Evolutionary conservation across 1,140 invertebrate genomes (phyloP), one percentile per base, ranked within the genome.

Genomic region (Macrosteles quadrilineatus): DNA sequence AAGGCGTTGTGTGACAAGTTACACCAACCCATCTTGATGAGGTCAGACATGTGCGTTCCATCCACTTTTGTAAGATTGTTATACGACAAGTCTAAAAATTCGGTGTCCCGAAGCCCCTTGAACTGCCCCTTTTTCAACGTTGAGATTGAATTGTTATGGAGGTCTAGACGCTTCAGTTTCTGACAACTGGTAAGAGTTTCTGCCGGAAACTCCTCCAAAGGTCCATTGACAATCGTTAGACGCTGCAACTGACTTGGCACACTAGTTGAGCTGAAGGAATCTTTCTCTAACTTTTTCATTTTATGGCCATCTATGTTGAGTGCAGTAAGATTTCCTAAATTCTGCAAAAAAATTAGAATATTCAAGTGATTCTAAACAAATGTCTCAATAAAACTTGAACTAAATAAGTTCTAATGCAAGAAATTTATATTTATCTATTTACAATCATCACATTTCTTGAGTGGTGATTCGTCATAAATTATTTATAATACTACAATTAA

Each of bases 1-100:
- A 97, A 82, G 1, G 85, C 84, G 78, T 97, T 97, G 75, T 95
- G 87, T 0, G 94, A 95, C 4, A 90, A 85, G 80, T 97, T 97
- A 68, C 91, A 91, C 85, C 88, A 93, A 2, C 87, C 87, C 70
- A 97, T 79, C 77, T 95, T 95, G 0, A 87, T 90, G 19, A 97
- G 81, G 80, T 96, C 93, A 0, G 86, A 85, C 63, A 96, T 86
- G 79, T 95, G 90, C 6, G 86, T 87, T 0, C 90, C 85, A 72
- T 95, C 92, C 25, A 97, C 77, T 78, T 93, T 94, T 1, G 85
- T 85, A 32, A 97, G 89, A 21, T 87, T 83, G 78, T 96, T 96
- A 74, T 89, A 84, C 59, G 90, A 90, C 32, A 95, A 80, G 79
- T 95, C 92, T 14, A 95, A 77, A 0, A 86, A 78, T 74, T 93